These are phyloP conservation scores for Philhelius pedissequus DNA, from an alignment of 2,888 invertebrate genomes.

Conservation along the genomic window DNA sequence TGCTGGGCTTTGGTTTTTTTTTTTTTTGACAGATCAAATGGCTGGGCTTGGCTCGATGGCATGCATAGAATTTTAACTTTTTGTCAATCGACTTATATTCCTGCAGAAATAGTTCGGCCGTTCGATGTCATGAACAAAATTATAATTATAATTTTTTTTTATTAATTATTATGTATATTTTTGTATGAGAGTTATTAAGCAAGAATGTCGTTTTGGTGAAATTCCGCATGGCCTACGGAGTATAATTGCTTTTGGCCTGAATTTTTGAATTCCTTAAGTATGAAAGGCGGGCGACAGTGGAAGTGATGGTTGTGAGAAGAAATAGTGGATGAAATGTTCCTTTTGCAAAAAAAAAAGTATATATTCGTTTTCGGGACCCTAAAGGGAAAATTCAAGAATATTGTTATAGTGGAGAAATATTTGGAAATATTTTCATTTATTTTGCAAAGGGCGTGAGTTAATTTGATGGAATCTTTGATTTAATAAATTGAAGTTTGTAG, in stretches of 20 bases:
- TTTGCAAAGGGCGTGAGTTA: neutral
- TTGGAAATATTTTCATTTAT: neutral
- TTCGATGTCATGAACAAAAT: neutral
- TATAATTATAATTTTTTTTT: slow-evolving; percentile 8
- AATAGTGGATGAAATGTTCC: neutral
- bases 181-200: neutral
- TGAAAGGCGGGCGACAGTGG: neutral
- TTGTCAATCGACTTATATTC: slow-evolving; percentile 19
- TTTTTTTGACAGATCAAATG: slow-evolving; percentile 36
- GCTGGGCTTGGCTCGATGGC: slow-evolving; percentile 37
- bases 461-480: neutral
- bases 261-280: neutral
- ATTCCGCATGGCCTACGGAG: neutral
- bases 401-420: neutral
- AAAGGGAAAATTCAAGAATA: neutral
- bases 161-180: slow-evolving; percentile 15
- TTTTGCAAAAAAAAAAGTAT: neutral
- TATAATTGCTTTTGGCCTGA: slow-evolving; percentile 1
- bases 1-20: neutral
- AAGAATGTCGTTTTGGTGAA: neutral
- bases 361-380: neutral
- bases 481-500: neutral
- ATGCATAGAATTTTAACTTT: slow-evolving; percentile 44
- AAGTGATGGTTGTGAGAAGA: neutral
- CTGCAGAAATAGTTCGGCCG: neutral